Evolutionary conservation across 2,888 invertebrate genomes (phyloP).

Genomic region (Crocallis elinguaria): DNA sequence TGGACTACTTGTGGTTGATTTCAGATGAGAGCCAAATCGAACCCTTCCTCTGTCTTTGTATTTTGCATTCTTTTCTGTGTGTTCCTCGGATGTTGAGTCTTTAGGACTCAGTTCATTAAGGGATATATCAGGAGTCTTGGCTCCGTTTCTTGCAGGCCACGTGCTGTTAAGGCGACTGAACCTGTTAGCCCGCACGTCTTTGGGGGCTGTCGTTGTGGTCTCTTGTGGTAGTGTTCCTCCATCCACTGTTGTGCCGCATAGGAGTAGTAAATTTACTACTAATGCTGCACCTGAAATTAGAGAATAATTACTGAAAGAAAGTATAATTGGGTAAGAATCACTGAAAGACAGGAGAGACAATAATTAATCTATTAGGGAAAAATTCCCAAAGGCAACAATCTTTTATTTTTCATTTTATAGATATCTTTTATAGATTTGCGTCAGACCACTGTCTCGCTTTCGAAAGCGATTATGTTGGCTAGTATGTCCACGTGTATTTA

Average conservation of each 20-base stretch:
- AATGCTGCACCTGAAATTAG: constrained; percentile 77
- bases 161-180: constrained; percentile 49
- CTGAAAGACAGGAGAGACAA: too few species aligned
- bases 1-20: constrained; percentile 59
- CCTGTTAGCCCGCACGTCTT: constrained; percentile 58
- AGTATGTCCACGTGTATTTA: too few species aligned
- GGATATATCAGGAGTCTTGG: constrained; percentile 65
- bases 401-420: too few species aligned
- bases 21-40: constrained; percentile 56
- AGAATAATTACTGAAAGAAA: neutral
- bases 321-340: too few species aligned
- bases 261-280: constrained; percentile 77
- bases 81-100: constrained; percentile 71
- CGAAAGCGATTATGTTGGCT: too few species aligned
- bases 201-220: constrained; percentile 57
- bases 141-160: constrained; percentile 52
- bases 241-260: constrained; percentile 66
- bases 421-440: too few species aligned
- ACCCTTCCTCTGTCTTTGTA: constrained; percentile 78
- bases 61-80: constrained; percentile 77
- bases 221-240: constrained; percentile 65
- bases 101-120: constrained; percentile 74
- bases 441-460: too few species aligned
- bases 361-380: too few species aligned
- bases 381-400: too few species aligned